Evolutionary conservation across 2,888 invertebrate genomes (phyloP).

Genomic region (Eupithecia subumbrata): DNA sequence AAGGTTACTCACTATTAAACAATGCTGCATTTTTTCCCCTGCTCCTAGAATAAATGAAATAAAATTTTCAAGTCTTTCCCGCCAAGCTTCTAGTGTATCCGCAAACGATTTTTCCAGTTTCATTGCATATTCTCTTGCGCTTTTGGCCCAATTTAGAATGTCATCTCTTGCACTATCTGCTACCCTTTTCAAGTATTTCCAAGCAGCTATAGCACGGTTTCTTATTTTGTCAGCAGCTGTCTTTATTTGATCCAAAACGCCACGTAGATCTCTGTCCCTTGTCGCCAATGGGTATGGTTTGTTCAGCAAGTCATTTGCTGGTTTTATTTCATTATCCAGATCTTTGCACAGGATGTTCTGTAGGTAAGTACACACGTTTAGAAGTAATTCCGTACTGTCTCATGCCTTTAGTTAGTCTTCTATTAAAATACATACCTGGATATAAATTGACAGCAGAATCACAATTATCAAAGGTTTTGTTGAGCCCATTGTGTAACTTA

Average conservation of each 20-base stretch:
- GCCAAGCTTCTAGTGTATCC: constrained; percentile 48
- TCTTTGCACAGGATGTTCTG: constrained; percentile 15
- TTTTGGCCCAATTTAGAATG: constrained; percentile 49
- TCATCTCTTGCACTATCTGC: constrained; percentile 53
- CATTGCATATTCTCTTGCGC: constrained; percentile 51
- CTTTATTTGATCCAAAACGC: constrained; percentile 4
- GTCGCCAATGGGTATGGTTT: constrained; percentile 30
- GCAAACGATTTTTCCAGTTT: constrained; percentile 46
- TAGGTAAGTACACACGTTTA: not conserved
- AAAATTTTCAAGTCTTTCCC: constrained; percentile 44
- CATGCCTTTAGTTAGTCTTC: not conserved
- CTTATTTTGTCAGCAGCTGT: constrained; percentile 46
- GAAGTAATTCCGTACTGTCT: not conserved
- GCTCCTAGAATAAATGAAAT: constrained; percentile 48
- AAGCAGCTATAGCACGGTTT: constrained; percentile 50
- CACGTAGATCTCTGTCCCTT: constrained; percentile 33
- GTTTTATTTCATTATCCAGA: constrained; percentile 18
- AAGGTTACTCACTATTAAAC: constrained; percentile 51
- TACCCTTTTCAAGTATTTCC: constrained; percentile 54
- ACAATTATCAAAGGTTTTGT: not conserved
- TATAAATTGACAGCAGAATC: not conserved
- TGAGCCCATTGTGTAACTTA: not conserved
- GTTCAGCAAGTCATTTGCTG: constrained; percentile 3
- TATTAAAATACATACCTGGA: not conserved
- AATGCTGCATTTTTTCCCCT: constrained; percentile 51